Evolutionary conservation across 1,140 invertebrate species (phyloP).

Genomic region (Heterodera schachtii): DNA sequence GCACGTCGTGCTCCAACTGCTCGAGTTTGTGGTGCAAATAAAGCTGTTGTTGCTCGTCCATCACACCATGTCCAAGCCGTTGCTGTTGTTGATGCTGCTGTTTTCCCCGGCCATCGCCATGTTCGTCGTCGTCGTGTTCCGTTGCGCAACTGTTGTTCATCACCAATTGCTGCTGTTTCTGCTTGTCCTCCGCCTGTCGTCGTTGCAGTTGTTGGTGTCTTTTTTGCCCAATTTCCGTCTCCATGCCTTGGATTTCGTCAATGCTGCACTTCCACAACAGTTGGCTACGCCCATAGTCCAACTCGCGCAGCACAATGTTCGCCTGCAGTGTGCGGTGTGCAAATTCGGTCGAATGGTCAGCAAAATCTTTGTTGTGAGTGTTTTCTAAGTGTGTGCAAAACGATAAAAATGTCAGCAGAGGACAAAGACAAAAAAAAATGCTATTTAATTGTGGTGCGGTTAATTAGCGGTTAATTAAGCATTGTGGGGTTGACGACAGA

Average conservation of each 20-base stretch:
- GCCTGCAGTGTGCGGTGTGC: conserved; percentile 4
- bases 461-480: too few species aligned
- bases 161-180: neutral
- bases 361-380: neutral
- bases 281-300: neutral
- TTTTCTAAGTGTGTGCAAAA: neutral
- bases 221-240: neutral
- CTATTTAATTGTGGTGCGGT: too few species aligned
- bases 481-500: too few species aligned
- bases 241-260: conserved; percentile 17
- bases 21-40: neutral
- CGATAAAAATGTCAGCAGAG: too few species aligned
- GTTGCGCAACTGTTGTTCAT: neutral
- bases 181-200: too few species aligned
- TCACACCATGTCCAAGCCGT: too few species aligned
- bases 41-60: neutral
- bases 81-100: too few species aligned
- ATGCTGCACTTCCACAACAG: conserved; percentile 20
- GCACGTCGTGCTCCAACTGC: conserved; percentile 1
- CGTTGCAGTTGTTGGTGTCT: too few species aligned
- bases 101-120: too few species aligned
- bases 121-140: neutral
- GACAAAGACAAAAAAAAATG: too few species aligned
- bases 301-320: conserved; percentile 12
- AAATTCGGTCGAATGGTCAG: neutral